Conservation (phyloP, 2,113 vertebrate genomes). For the Chlorocebus sabaeus region DNA sequence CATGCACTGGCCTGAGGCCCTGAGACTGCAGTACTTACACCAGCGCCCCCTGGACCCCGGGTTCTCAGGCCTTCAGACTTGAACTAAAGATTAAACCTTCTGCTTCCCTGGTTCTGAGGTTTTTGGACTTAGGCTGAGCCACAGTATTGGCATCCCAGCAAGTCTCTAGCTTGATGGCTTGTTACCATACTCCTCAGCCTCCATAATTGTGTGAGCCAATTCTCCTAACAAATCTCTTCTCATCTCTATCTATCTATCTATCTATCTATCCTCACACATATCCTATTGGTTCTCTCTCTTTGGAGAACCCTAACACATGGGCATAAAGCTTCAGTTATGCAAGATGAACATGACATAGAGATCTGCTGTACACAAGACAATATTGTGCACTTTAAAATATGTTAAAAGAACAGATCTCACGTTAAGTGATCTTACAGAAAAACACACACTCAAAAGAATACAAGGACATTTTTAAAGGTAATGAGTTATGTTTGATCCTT, state of each 20-base stretch:
- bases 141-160: not conserved
- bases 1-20: not conserved
- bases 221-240: not conserved
- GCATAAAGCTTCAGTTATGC: not conserved
- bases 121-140: not conserved
- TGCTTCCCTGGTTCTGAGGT: not conserved
- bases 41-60: fast-evolving
- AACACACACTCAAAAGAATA: not conserved
- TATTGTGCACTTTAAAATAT: not conserved
- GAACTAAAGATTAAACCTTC: not conserved
- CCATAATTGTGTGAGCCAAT: not conserved
- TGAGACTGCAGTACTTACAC: not conserved
- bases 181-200: not conserved
- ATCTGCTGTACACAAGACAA: not conserved
- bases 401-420: not conserved
- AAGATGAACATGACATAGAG: not conserved
- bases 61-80: not conserved
- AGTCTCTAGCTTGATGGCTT: not conserved
- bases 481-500: not conserved
- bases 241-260: too few species aligned
- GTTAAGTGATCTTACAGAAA: not conserved
- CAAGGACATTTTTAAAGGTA: not conserved
- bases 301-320: not conserved
- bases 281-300: not conserved
- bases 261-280: not conserved